Evolutionary conservation across 1,140 invertebrate genomes (phyloP).

Genomic region (Camponotus floridanus): DNA sequence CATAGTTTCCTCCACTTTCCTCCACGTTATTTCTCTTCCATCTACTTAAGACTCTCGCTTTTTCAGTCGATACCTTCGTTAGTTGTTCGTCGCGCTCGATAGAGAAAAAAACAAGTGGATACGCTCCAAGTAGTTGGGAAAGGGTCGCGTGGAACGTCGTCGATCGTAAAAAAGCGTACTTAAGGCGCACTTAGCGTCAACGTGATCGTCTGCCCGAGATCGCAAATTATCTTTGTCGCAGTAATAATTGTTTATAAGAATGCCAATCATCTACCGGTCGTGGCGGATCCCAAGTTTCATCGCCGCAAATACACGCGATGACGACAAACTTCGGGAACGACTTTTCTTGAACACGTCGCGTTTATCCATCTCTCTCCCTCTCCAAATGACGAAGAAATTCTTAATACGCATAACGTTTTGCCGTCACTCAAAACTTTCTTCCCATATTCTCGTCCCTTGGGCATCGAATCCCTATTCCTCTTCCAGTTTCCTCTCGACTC

Average conservation of each 20-base stretch:
- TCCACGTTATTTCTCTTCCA: constrained; percentile 7
- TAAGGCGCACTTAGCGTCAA: constrained; percentile 57
- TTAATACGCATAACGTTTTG: constrained; percentile 39
- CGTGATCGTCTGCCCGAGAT: constrained; percentile 36
- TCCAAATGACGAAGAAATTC: neutral
- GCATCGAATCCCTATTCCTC: neutral
- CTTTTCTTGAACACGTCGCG: constrained; percentile 21
- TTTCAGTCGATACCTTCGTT: constrained; percentile 51
- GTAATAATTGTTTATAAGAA: constrained; percentile 62
- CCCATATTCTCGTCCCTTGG: constrained; percentile 9
- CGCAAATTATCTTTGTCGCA: constrained; percentile 54
- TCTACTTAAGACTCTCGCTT: constrained; percentile 45
- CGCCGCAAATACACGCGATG: neutral
- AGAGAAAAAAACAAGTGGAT: constrained; percentile 31
- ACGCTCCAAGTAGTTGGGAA: neutral
- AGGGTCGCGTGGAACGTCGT: constrained; percentile 46
- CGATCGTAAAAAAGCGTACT: constrained; percentile 48
- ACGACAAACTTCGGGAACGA: constrained; percentile 5
- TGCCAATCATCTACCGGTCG: neutral
- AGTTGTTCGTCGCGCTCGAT: constrained; percentile 46
- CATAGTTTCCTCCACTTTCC: constrained; percentile 30
- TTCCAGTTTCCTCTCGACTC: constrained; percentile 10
- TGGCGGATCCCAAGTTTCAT: constrained; percentile 10
- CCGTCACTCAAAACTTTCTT: constrained; percentile 39
- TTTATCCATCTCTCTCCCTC: constrained; percentile 2